Conservation (phyloP, 2,888 invertebrate species). For the Entomobrya proxima region DNA sequence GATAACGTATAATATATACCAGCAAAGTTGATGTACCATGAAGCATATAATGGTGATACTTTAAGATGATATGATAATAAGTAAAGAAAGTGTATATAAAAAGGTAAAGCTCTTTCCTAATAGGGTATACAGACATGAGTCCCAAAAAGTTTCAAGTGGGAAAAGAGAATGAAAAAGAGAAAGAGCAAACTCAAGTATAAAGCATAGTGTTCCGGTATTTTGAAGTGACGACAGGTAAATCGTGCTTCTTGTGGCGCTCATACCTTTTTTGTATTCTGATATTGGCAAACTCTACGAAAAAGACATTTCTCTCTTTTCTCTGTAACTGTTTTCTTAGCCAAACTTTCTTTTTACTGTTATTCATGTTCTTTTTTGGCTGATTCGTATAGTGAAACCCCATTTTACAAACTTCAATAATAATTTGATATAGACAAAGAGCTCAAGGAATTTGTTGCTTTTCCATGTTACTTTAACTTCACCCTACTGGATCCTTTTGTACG, state of each 20-base stretch:
- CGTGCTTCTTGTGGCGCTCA: background rate
- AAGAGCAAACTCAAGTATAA: background rate
- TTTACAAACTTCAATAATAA: no score
- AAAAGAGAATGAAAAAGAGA: background rate
- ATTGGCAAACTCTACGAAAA: background rate
- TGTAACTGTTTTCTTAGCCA: background rate
- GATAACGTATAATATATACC: background rate
- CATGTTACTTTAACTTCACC: no score
- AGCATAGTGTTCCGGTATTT: background rate
- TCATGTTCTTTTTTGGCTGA: background rate
- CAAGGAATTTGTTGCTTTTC: no score
- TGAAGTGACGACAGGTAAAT: slow-evolving; percentile 52
- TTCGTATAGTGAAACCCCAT: no score
- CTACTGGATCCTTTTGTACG: no score
- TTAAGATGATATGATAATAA: background rate
- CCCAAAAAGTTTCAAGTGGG: slow-evolving; percentile 36
- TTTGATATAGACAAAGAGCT: no score
- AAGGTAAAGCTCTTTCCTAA: slow-evolving; percentile 1
- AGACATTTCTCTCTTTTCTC: slow-evolving; percentile 4
- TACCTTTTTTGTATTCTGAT: background rate
- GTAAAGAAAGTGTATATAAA: background rate
- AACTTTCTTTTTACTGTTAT: slow-evolving; percentile 35
- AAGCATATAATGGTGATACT: background rate
- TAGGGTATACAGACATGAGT: background rate
- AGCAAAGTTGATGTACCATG: background rate